phyloP scores from a whole-genome alignment of 2,888 invertebrate genomes.

The Harpalus rufipes region DNA sequence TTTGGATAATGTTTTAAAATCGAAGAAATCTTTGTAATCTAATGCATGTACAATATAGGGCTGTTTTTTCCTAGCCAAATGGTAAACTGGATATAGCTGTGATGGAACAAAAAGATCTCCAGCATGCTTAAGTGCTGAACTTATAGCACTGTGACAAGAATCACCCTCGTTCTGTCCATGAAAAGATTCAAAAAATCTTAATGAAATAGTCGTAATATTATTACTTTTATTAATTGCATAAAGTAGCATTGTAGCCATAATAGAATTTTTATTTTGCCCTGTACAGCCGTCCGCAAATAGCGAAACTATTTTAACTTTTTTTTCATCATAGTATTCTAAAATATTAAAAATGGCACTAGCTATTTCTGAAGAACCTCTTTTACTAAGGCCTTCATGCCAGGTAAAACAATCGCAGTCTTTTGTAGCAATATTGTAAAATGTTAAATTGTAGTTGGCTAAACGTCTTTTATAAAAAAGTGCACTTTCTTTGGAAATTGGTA shows the following conservation, averaged over 20 bases:
- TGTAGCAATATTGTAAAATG: constrained; percentile 45
- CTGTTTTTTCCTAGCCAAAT: constrained; percentile 55
- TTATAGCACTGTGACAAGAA: constrained; percentile 62
- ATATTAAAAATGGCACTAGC: constrained; percentile 24
- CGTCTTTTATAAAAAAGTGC: constrained; percentile 68
- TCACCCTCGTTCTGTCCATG: constrained; percentile 65
- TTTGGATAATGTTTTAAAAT: constrained; percentile 62
- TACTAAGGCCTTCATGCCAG: constrained; percentile 67
- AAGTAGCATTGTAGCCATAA: constrained; percentile 65
- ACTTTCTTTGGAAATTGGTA: constrained; percentile 67
- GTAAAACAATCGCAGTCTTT: constrained; percentile 67
- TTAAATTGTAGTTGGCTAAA: constrained; percentile 66
- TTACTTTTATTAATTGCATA: neutral
- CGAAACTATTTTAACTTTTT: constrained; percentile 42
- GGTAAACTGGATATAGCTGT: constrained; percentile 56
- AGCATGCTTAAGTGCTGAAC: constrained; percentile 51
- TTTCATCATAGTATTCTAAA: constrained; percentile 47
- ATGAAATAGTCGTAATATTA: constrained; percentile 30
- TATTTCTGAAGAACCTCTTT: constrained; percentile 68
- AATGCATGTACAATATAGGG: constrained; percentile 62
- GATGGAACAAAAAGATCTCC: constrained; percentile 59
- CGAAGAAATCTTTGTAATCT: constrained; percentile 48
- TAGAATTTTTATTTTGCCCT: constrained; percentile 67
- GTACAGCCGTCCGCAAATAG: constrained; percentile 67
- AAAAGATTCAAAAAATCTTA: constrained; percentile 45